These are phyloP conservation scores for Archips xylosteana DNA, from an alignment of 2,888 invertebrate genomes.

Conservation along the genomic window DNA sequence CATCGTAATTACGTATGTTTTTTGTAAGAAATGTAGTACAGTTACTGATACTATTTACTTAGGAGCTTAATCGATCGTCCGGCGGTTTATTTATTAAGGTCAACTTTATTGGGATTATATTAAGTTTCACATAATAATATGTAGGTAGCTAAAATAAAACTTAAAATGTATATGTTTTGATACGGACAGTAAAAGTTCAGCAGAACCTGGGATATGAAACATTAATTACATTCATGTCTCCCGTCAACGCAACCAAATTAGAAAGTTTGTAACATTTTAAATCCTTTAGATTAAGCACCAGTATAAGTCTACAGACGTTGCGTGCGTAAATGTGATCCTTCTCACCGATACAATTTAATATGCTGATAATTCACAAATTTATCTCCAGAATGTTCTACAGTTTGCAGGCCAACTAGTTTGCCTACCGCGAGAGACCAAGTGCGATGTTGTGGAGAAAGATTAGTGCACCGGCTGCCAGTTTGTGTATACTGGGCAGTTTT, in stretches of 20 bases:
- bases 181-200: no score
- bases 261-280: no score
- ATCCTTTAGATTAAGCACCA: no score
- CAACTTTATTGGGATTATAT: background rate
- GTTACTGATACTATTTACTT: background rate
- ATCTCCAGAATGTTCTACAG: background rate
- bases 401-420: conserved; percentile 2
- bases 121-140: background rate
- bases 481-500: conserved; percentile 46
- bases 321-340: no score
- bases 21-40: background rate
- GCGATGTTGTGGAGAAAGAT: conserved; percentile 50
- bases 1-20: conserved; percentile 6
- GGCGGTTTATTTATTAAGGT: background rate
- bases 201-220: no score
- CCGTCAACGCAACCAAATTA: no score
- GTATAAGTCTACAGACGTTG: no score
- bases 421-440: conserved; percentile 44
- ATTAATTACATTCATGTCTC: no score
- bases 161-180: no score
- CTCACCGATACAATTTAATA: no score
- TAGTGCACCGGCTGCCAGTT: conserved; percentile 48
- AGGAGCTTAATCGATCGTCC: background rate
- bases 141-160: no score
- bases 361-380: background rate